Percentiles rank a stretch among this genome's conserved stretches.
These are phyloP conservation scores for Cherax destructor DNA, from an alignment of 1,140 invertebrate species.

Conservation along the genomic window DNA sequence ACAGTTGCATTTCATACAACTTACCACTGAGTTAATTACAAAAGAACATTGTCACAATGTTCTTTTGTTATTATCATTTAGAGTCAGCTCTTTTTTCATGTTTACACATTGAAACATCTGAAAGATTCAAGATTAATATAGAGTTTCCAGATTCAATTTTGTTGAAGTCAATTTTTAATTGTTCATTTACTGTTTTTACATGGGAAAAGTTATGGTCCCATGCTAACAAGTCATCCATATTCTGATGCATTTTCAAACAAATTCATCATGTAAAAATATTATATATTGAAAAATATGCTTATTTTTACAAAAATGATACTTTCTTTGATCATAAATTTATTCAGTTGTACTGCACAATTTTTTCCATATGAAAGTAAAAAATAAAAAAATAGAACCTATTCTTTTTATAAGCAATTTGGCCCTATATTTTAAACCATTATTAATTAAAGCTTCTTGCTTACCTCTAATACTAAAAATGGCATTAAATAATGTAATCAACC, in stretches of 20 bases:
- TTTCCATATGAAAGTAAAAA: constrained; percentile 9
- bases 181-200: not conserved
- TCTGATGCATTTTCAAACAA: not conserved
- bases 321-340: not conserved
- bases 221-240: not conserved
- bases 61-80: no score
- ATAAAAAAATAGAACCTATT: not conserved
- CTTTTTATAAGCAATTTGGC: not conserved
- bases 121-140: no score
- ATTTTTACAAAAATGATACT: not conserved
- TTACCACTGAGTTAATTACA: no score
- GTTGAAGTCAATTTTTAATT: not conserved
- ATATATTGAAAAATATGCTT: constrained; percentile 9
- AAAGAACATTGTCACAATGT: no score
- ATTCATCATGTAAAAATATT: constrained; percentile 4
- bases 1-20: no score
- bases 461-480: not conserved
- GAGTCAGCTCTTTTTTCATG: no score
- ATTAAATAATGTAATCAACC: not conserved
- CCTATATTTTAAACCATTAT: constrained; percentile 2
- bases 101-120: no score
- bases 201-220: not conserved
- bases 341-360: not conserved
- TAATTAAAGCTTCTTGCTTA: not conserved
- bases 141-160: not conserved